These are phyloP conservation scores for Amphipoea lucens DNA, from an alignment of 2,888 invertebrate species.

Conservation along the genomic window DNA sequence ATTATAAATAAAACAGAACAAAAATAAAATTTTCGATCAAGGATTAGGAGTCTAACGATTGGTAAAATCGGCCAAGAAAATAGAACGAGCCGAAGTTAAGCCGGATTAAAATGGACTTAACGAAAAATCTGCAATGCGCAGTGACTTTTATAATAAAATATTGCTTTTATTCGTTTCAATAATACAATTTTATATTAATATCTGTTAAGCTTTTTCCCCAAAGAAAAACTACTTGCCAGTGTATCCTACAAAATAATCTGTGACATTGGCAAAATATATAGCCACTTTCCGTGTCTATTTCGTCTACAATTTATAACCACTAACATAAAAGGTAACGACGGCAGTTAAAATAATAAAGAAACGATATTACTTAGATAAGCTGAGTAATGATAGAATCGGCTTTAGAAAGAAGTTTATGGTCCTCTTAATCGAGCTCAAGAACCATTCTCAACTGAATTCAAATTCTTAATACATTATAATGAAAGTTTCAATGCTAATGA, in stretches of 20 bases:
- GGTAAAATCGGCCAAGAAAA: conserved; percentile 24
- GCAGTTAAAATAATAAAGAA: conserved; percentile 61
- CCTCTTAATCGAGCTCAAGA: conserved; percentile 49
- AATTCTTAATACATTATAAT: conserved; percentile 52
- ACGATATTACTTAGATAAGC: conserved; percentile 55
- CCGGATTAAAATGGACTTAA: conserved; percentile 28
- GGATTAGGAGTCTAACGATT: conserved; percentile 23
- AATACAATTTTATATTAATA: not conserved
- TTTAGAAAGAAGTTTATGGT: conserved; percentile 52
- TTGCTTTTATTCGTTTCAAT: conserved; percentile 8
- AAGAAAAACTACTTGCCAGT: conserved; percentile 12
- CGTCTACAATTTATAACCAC: conserved; percentile 51
- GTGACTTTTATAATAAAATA: not conserved
- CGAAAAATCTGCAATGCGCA: conserved; percentile 31
- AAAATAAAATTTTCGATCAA: not conserved
- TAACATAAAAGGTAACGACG: conserved; percentile 56
- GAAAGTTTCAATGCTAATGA: conserved; percentile 41
- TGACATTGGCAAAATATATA: conserved; percentile 29
- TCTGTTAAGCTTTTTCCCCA: not conserved
- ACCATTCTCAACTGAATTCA: conserved; percentile 43
- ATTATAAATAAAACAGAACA: not conserved
- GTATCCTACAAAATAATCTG: conserved; percentile 30
- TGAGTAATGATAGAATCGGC: conserved; percentile 56
- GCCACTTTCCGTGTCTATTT: conserved; percentile 43
- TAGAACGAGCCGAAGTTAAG: conserved; percentile 29